Base-by-base conservation (phyloP, 1,140 invertebrate species). In the Odontomachus brunneus region DNA sequence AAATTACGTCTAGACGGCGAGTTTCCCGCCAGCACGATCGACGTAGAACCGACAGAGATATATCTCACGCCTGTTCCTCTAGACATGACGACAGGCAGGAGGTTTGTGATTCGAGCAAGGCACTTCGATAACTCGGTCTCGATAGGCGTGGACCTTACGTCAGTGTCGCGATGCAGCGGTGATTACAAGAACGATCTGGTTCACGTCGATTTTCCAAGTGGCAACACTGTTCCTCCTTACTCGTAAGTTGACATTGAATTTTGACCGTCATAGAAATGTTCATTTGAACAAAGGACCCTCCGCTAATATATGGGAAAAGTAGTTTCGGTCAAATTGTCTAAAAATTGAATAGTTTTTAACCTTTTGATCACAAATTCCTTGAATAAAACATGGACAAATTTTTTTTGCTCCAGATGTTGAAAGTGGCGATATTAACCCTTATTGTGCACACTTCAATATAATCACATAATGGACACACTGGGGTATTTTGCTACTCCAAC, bases 51-150 rank as follows among this genome's bases (percentile, higher is more conserved):
- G 26, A 26, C 65, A 1, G 81, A 90, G 38, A 83, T 91, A 29
- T 90, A 87, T 65, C 84, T 91, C 14, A 24, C n/a, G 2, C 86
- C 90, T 17, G 60, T 87, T 48, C 78, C 87, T 3, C 49, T 90
- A 0, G 49, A 44, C 19, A 66, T 19, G 0, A 2, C 33, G 12
- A n/a, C 67, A 4, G 84, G 87, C 44, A 81, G 86, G 51, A 83
- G 17, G 15, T 83, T 91, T 12, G 51, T 4, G 9, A 49, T 91
- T 7, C 76, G 22, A 24, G 55, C 55, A 1, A 65, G 4, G 15
- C 26, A 90, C 48, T 89, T 88, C 22, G 51, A 76, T 19, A 78
- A 75, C 17, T 26, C 57, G 3, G 26, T 65, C 0, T 60, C 38
- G 5, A 69, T 91, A 33, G n/a, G 14, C 2, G 17, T 59, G 9